A percentile compares a stretch with the other conserved stretches of the same genome.
Conservation (phyloP, 2,888 invertebrate genomes). For the Actias luna region DNA sequence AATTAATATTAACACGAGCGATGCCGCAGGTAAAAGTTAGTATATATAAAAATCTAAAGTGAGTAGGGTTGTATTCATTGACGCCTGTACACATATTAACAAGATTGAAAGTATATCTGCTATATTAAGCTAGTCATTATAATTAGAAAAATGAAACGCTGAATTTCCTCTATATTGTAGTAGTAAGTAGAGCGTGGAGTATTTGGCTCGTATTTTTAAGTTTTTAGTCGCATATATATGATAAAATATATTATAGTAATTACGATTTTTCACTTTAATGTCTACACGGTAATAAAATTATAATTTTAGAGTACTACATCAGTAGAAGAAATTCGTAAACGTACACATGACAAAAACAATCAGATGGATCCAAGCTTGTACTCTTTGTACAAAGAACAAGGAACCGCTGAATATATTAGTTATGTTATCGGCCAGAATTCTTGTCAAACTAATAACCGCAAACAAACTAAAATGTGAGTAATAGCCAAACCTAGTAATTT, state of each 20-base stretch:
- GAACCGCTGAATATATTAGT: constrained; percentile 49
- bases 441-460: constrained; percentile 35
- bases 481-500: neutral
- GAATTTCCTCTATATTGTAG: no score
- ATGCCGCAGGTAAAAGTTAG: no score
- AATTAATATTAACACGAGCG: no score
- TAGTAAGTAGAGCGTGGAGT: no score
- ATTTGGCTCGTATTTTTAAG: no score
- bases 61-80: no score
- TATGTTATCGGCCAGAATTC: constrained; percentile 40
- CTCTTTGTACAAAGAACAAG: constrained; percentile 61
- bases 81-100: no score
- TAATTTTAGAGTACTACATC: constrained; percentile 46
- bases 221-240: no score
- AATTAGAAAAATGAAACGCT: neutral
- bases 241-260: neutral
- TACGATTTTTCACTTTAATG: neutral
- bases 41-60: no score
- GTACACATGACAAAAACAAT: constrained; percentile 35
- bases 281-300: neutral
- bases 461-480: constrained; percentile 33
- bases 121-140: neutral
- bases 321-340: constrained; percentile 39
- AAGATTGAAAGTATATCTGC: no score
- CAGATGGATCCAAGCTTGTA: constrained; percentile 53